These are phyloP conservation scores for Arrhopalites spinosus DNA, from an alignment of 2,888 invertebrate species.

Conservation along the genomic window DNA sequence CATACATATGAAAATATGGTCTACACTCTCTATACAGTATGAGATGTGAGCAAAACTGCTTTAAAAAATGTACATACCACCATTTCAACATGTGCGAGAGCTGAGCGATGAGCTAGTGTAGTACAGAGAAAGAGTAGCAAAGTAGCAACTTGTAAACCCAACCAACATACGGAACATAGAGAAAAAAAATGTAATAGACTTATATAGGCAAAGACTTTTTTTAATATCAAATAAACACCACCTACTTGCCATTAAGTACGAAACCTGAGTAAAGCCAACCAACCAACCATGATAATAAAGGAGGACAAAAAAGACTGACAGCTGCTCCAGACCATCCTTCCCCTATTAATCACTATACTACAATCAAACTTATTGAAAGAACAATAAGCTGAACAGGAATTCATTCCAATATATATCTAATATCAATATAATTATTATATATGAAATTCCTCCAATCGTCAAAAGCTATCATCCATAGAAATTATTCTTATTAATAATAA, in stretches of 20 bases:
- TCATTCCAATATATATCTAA: not conserved
- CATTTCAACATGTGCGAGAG: no score
- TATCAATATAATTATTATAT: not conserved
- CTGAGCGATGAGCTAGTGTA: no score
- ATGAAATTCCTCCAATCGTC: no score
- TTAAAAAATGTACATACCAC: not conserved
- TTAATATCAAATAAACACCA: conserved; percentile 15
- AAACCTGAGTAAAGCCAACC: not conserved
- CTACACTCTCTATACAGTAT: no score
- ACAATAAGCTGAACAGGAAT: conserved; percentile 1
- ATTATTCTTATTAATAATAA: no score
- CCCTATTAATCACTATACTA: not conserved
- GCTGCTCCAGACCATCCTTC: not conserved
- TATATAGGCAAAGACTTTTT: not conserved
- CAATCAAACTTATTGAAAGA: not conserved
- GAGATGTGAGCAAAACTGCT: no score
- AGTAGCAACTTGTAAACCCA: not conserved
- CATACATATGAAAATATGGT: not conserved
- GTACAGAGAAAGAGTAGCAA: not conserved
- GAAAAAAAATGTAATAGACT: not conserved
- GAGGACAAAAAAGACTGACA: conserved; percentile 5
- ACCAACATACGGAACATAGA: not conserved
- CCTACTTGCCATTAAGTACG: conserved; percentile 13
- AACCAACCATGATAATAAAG: conserved; percentile 5
- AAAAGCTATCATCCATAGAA: no score